These are phyloP conservation scores for Pangasius macronema DNA, from an alignment of 2,797 vertebrate genomes.

Conservation along the genomic window DNA sequence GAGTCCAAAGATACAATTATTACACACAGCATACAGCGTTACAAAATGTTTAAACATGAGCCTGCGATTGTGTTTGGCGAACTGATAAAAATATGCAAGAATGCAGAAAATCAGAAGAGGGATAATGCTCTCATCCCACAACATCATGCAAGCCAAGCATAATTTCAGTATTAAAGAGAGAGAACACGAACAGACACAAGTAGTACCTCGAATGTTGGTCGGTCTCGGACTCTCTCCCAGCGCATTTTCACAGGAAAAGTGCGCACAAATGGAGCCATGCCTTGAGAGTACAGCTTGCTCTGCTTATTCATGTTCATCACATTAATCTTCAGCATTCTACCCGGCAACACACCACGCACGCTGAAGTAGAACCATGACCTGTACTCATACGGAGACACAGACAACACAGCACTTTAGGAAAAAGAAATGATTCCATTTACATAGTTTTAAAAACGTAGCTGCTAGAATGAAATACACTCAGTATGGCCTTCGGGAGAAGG, in stretches of 20 bases:
- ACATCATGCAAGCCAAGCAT: not conserved
- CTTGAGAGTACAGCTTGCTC: conserved; percentile 95
- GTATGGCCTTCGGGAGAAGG: not conserved
- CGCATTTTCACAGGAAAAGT: conserved; percentile 83
- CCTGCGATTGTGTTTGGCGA: not conserved
- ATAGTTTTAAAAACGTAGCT: not conserved
- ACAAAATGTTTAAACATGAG: not conserved
- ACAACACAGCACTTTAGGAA: not conserved
- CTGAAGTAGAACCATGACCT: conserved; percentile 99
- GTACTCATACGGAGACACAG: conserved; percentile 5
- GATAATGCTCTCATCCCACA: not conserved
- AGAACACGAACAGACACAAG: not conserved
- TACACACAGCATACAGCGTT: not conserved
- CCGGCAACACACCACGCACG: conserved; percentile 80
- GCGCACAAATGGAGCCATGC: conserved; percentile 93
- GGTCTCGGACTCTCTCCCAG: conserved; percentile 91
- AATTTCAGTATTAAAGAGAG: not conserved
- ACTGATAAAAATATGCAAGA: not conserved
- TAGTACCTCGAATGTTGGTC: conserved; percentile 85
- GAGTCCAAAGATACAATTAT: not conserved
- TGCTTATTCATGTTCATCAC: conserved; percentile 99
- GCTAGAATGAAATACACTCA: not conserved
- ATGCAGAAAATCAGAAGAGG: not conserved
- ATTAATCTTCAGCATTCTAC: conserved; percentile 92
- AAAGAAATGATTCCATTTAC: not conserved